Evolutionary conservation across 2,113 vertebrate species (phyloP).

Genomic region (Oncorhynchus gorbuscha): DNA sequence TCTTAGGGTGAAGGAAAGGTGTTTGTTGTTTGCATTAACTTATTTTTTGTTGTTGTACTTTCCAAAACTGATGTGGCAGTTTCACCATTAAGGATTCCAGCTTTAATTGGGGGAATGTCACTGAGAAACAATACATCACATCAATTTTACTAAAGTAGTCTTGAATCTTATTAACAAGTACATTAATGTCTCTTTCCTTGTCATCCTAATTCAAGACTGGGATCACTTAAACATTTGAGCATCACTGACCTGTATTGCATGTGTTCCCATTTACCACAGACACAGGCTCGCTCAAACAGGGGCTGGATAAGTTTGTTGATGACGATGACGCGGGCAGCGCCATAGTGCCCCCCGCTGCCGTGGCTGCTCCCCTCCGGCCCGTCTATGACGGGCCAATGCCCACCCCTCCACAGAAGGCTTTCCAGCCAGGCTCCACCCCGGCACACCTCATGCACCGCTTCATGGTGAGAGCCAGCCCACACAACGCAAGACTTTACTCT

Average conservation of each 20-base stretch:
- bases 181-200: no score
- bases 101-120: no score
- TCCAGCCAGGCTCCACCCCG: constrained; percentile 91
- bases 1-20: no score
- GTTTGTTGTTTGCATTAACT: no score
- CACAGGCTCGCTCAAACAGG: constrained; percentile 75
- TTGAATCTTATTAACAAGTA: no score
- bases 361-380: constrained; percentile 57
- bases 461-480: constrained; percentile 76
- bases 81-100: no score
- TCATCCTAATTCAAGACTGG: no score
- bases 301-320: constrained; percentile 59
- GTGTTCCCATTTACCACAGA: constrained; percentile 64
- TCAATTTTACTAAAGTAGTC: no score
- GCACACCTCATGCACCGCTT: constrained; percentile 91
- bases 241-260: no score
- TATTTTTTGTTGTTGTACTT: no score
- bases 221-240: no score
- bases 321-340: constrained; percentile 59
- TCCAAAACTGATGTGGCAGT: not conserved
- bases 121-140: no score
- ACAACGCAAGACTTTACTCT: not conserved
- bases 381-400: constrained; percentile 86
- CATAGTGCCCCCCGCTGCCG: constrained; percentile 47
- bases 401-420: constrained; percentile 86